Evolutionary conservation across 2,888 invertebrate genomes (phyloP).

Genomic region (Alitta virens): DNA sequence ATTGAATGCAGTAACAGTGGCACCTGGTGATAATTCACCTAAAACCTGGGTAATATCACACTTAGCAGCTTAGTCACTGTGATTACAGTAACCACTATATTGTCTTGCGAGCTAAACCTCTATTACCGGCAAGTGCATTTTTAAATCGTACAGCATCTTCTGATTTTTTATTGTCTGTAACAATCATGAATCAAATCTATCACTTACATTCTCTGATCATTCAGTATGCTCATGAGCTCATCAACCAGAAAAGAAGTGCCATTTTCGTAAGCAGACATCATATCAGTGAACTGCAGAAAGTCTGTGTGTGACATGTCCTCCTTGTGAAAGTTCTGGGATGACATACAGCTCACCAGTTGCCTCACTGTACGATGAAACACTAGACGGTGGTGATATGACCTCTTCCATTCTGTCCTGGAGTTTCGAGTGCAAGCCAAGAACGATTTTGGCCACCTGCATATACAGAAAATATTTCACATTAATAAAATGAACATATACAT

Average conservation of each 20-base stretch:
- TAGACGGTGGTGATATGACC: not conserved
- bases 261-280: not conserved
- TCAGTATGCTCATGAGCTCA: slow-evolving; percentile 6
- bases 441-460: slow-evolving; percentile 5
- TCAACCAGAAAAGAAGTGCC: slow-evolving; percentile 5
- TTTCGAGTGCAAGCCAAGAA: not conserved
- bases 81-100: too few species aligned
- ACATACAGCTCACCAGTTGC: not conserved
- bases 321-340: slow-evolving; percentile 1
- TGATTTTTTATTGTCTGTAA: too few species aligned
- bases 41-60: too few species aligned
- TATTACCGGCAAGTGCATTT: too few species aligned
- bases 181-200: too few species aligned
- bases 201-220: slow-evolving; percentile 2
- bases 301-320: slow-evolving; percentile 8
- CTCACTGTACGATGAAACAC: not conserved
- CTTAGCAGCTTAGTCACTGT: too few species aligned
- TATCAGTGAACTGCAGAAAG: slow-evolving; percentile 1
- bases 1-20: too few species aligned
- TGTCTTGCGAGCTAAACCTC: too few species aligned
- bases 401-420: not conserved
- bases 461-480: not conserved
- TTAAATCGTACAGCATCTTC: too few species aligned
- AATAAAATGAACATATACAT: too few species aligned
- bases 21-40: too few species aligned